Percentiles rank a stretch among this genome's conserved stretches.
Evolutionary conservation across 2,797 vertebrate genomes (phyloP).

Genomic region (Urophycis tenuis): DNA sequence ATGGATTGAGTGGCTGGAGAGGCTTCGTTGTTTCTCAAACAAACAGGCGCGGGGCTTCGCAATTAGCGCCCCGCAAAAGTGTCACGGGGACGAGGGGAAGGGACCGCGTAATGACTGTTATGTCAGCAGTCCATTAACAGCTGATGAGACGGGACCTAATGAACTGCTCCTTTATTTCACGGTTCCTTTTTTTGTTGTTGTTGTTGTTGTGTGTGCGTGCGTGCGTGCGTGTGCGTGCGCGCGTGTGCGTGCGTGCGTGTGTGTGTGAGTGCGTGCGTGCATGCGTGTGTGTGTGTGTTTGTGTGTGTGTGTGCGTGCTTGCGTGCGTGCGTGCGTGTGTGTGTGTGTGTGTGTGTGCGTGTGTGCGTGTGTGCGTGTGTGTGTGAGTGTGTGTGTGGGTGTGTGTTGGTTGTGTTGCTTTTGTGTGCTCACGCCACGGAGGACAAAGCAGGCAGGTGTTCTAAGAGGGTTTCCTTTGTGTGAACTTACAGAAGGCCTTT

Average conservation of each 20-base stretch:
- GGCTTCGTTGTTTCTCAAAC: conserved; percentile 32
- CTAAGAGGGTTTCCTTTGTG: background rate
- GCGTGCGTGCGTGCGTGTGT: too few species aligned
- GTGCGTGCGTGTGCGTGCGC: too few species aligned
- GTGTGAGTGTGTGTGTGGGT: too few species aligned
- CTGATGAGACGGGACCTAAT: conserved; percentile 30
- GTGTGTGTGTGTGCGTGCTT: too few species aligned
- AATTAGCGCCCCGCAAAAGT: conserved; percentile 51
- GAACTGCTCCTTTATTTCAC: conserved; percentile 7
- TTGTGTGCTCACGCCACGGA: background rate
- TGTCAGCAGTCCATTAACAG: conserved; percentile 32
- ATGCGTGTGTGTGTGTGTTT: too few species aligned
- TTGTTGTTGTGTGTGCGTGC: too few species aligned
- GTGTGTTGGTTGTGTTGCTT: too few species aligned
- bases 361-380: too few species aligned
- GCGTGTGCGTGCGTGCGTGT: too few species aligned
- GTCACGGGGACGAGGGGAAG: conserved; percentile 45
- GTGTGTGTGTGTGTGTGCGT: too few species aligned
- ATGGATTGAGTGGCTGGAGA: conserved; percentile 42
- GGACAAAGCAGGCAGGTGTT: background rate
- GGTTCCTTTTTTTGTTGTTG: conserved; percentile 3
- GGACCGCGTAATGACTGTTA: conserved; percentile 46
- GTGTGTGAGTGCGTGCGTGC: too few species aligned
- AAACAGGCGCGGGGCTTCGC: conserved; percentile 40
- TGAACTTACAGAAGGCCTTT: background rate